phyloP scores from a whole-genome alignment of 2,113 vertebrate species.

The Megalops atlanticus region DNA sequence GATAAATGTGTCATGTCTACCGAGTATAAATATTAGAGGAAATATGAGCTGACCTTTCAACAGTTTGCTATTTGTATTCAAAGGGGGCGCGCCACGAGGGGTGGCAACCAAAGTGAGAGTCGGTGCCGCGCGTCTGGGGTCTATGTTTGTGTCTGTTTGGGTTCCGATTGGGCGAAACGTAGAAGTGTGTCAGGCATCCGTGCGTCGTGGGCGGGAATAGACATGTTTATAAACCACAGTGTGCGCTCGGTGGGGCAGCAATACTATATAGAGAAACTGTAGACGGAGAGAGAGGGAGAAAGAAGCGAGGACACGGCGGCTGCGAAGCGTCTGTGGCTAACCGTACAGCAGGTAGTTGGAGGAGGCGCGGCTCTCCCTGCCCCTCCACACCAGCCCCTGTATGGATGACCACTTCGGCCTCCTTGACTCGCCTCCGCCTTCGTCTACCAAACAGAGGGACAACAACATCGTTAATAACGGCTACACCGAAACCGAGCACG shows the following conservation, averaged over 20 bases:
- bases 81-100: conserved; percentile 23
- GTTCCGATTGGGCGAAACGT: conserved; percentile 57
- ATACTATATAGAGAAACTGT: conserved; percentile 47
- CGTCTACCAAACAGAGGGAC: conserved; percentile 58
- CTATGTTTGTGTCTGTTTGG: conserved; percentile 49
- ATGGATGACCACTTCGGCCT: conserved; percentile 85
- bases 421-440: conserved; percentile 74
- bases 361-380: conserved; percentile 65
- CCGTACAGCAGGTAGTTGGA: conserved; percentile 62
- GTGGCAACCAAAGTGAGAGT: conserved; percentile 30
- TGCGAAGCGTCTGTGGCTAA: conserved; percentile 47
- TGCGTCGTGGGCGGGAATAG: conserved; percentile 65
- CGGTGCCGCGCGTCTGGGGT: conserved; percentile 21
- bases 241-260: conserved; percentile 49
- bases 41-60: conserved; percentile 19
- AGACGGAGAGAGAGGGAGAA: conserved; percentile 22
- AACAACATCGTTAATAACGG: conserved; percentile 71
- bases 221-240: conserved; percentile 56
- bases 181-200: conserved; percentile 68
- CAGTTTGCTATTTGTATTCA: conserved; percentile 17
- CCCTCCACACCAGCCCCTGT: conserved; percentile 68
- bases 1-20: neutral
- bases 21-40: neutral
- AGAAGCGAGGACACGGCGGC: conserved; percentile 28
- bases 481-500: conserved; percentile 71